Conservation (phyloP, 2,113 vertebrate species). For the Gila orcuttii region DNA sequence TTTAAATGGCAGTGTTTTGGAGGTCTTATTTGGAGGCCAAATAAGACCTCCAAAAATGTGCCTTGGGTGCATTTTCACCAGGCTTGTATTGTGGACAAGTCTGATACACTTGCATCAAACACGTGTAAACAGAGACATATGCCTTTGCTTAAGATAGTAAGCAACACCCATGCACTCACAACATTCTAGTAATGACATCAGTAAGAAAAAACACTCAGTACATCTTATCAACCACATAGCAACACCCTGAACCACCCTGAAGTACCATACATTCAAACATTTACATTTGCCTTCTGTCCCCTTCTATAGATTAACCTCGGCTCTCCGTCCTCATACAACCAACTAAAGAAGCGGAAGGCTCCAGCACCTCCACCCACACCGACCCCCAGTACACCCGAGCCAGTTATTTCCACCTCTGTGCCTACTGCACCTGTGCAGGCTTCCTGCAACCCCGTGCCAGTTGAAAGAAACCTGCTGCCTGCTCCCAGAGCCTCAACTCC, state of each 20-base stretch:
- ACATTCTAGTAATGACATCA: not conserved
- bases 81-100: not conserved
- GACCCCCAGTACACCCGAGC: constrained; percentile 51
- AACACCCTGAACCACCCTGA: not conserved
- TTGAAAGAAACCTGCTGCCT: constrained; percentile 71
- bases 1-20: not conserved
- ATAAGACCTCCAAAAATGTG: not conserved
- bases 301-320: constrained; percentile 73
- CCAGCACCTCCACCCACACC: constrained; percentile 77
- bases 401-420: constrained; percentile 54
- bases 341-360: constrained; percentile 90
- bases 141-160: not conserved
- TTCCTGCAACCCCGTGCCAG: constrained; percentile 33
- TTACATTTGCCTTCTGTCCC: not conserved
- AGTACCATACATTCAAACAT: not conserved
- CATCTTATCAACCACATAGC: not conserved
- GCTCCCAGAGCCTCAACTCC: constrained; percentile 63
- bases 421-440: constrained; percentile 51
- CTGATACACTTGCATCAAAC: not conserved
- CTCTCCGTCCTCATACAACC: constrained; percentile 76
- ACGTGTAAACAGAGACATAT: not conserved
- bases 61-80: not conserved
- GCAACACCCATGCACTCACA: not conserved
- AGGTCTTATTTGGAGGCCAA: too few relatives aligned
- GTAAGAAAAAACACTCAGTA: not conserved